These are phyloP conservation scores for Cheilosia scutellata DNA, from an alignment of 2,888 invertebrate genomes.

Conservation along the genomic window DNA sequence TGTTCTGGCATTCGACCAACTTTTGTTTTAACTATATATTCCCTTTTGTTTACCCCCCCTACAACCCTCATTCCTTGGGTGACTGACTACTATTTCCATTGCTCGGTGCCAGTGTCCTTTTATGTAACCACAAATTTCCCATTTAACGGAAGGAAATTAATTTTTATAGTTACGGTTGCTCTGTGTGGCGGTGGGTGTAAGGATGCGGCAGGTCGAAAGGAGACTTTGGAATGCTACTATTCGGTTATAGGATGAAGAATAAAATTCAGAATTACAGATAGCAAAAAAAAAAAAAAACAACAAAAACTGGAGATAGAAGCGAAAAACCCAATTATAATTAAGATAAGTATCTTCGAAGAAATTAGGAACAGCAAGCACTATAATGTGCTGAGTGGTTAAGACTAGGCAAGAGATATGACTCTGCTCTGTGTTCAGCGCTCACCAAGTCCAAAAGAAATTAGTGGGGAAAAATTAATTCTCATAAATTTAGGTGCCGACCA, in stretches of 20 bases:
- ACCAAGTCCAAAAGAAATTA: constrained; percentile 65
- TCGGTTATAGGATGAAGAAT: neutral
- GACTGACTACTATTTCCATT: constrained; percentile 61
- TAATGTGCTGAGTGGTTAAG: constrained; percentile 76
- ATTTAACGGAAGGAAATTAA: constrained; percentile 75
- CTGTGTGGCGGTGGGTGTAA: constrained; percentile 25
- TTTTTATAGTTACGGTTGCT: constrained; percentile 74
- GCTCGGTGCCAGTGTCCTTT: constrained; percentile 70
- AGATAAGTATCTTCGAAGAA: constrained; percentile 75
- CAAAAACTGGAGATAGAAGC: constrained; percentile 57
- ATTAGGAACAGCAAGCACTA: constrained; percentile 74
- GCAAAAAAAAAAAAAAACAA: constrained; percentile 33
- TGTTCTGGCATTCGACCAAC: constrained; percentile 71
- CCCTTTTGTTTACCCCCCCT: constrained; percentile 3
- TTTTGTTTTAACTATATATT: constrained; percentile 17
- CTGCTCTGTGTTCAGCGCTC: constrained; percentile 4
- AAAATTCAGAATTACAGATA: constrained; percentile 65
- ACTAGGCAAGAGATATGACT: constrained; percentile 69
- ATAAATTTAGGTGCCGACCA: constrained; percentile 56
- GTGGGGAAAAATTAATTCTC: constrained; percentile 71
- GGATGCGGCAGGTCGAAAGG: constrained; percentile 55
- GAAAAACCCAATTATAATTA: constrained; percentile 75
- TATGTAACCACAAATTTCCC: constrained; percentile 73
- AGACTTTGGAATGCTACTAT: constrained; percentile 23
- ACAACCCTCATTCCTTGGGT: constrained; percentile 41